phyloP scores from a whole-genome alignment of 2,888 invertebrate genomes.

The Subacronicta megacephala region DNA sequence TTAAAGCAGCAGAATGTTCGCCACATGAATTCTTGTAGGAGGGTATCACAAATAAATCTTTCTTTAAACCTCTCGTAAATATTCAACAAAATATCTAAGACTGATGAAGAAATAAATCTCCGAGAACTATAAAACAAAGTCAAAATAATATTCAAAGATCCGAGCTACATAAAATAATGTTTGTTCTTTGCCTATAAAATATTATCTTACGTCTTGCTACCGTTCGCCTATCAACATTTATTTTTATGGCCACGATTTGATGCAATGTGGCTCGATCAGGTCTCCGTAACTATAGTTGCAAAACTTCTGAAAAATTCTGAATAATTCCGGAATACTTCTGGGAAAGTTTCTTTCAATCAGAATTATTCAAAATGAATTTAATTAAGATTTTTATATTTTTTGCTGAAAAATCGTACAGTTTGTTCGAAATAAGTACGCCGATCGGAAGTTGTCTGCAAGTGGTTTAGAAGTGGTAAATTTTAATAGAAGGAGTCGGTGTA shows the following conservation, averaged over 20 bases:
- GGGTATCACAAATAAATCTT: background rate
- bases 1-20: background rate
- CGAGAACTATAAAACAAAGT: slow-evolving; percentile 23
- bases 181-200: slow-evolving; percentile 43
- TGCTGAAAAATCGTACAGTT: too few relatives aligned
- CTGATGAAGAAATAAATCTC: slow-evolving; percentile 35
- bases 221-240: slow-evolving; percentile 47
- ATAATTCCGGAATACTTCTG: too few relatives aligned
- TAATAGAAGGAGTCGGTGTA: too few relatives aligned
- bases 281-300: too few relatives aligned
- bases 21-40: background rate
- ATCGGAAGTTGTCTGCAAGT: too few relatives aligned
- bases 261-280: slow-evolving; percentile 35
- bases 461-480: too few relatives aligned
- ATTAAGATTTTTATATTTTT: too few relatives aligned
- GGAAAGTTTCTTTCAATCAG: too few relatives aligned
- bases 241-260: slow-evolving; percentile 39
- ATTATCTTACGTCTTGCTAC: slow-evolving; percentile 38
- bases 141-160: slow-evolving; percentile 28
- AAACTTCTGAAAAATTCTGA: too few relatives aligned
- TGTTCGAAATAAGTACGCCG: too few relatives aligned
- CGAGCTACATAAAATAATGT: slow-evolving; percentile 29
- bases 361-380: too few relatives aligned
- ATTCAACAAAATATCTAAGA: slow-evolving; percentile 7
- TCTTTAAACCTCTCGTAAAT: slow-evolving; percentile 7